Evolutionary conservation across 2,888 invertebrate species (phyloP).

Genomic region (Chromoteleia sp.): DNA sequence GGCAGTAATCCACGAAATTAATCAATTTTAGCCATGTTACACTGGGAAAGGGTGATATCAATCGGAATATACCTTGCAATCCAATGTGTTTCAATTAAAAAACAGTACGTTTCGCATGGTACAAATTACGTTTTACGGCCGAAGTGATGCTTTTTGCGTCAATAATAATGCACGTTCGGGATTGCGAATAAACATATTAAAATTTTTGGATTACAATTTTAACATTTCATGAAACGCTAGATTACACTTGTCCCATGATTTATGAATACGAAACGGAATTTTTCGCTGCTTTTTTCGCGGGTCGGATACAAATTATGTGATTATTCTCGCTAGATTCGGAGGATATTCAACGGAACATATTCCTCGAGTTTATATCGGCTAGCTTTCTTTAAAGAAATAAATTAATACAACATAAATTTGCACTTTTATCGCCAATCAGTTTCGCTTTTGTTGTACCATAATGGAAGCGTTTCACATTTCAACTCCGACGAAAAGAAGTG

Average conservation of each 20-base stretch:
- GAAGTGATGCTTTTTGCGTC: too few species aligned
- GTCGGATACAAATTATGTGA: not conserved
- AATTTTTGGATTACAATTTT: not conserved
- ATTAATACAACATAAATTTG: not conserved
- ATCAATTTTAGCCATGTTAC: conserved; percentile 56
- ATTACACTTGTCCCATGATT: too few species aligned
- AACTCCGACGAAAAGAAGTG: too few species aligned
- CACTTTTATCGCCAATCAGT: not conserved
- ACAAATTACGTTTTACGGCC: not conserved
- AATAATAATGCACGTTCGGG: too few species aligned
- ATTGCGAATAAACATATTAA: conserved; percentile 1
- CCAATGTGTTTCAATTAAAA: conserved; percentile 64
- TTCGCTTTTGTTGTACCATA: conserved; percentile 4
- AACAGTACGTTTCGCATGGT: not conserved
- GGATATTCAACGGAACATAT: conserved; percentile 32
- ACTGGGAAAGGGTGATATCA: too few species aligned
- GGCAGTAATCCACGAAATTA: conserved; percentile 64
- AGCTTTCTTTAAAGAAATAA: conserved; percentile 12
- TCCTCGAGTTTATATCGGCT: conserved; percentile 25
- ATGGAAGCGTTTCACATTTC: too few species aligned
- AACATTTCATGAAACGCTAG: too few species aligned
- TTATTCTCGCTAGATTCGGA: conserved; percentile 17
- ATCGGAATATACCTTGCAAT: conserved; percentile 27
- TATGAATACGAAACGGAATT: too few species aligned
- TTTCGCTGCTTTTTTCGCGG: too few species aligned